A percentile compares a stretch with the other conserved stretches of the same genome.
Evolutionary conservation across 2,797 vertebrate genomes (phyloP).

Genomic region (Hyperoplus immaculatus): DNA sequence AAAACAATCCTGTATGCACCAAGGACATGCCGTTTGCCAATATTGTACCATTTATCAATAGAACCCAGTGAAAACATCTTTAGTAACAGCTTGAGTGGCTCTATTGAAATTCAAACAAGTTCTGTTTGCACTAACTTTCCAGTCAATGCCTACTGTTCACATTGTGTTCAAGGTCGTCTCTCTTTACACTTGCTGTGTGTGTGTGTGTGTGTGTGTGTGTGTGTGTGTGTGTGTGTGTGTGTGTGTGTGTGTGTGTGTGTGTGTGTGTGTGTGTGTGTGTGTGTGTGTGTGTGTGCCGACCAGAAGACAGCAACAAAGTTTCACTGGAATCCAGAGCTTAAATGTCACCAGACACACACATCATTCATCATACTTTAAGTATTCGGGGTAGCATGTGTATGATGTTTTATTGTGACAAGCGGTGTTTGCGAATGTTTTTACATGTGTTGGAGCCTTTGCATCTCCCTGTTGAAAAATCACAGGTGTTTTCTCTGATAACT

Average conservation of each 20-base stretch:
- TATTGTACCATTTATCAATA: conserved; percentile 36
- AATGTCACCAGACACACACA: conserved; percentile 32
- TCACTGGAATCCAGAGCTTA: conserved; percentile 26
- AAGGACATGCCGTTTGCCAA: conserved; percentile 57
- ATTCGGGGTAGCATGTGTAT: conserved; percentile 6
- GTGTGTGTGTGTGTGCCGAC: conserved; percentile 8
- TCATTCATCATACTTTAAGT: conserved; percentile 42
- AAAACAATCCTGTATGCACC: conserved; percentile 49
- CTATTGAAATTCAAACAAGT: conserved; percentile 70
- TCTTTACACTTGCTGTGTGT: conserved; percentile 32
- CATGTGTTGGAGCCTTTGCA: conserved; percentile 1
- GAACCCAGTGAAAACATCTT: conserved; percentile 33
- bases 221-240: conserved; percentile 2
- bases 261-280: conserved; percentile 7
- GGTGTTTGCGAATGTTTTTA: background rate
- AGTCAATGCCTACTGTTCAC: conserved; percentile 35
- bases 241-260: conserved; percentile 36
- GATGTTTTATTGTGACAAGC: background rate
- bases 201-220: conserved; percentile 24
- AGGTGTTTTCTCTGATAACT: conserved; percentile 71
- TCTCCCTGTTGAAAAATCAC: conserved; percentile 38
- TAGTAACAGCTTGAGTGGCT: conserved; percentile 27
- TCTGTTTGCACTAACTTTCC: conserved; percentile 66
- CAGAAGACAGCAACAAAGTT: conserved; percentile 29
- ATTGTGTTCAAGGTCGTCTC: conserved; percentile 64